Evolutionary conservation across 2,113 vertebrate genomes (phyloP).

Genomic region (Oreochromis aureus): DNA sequence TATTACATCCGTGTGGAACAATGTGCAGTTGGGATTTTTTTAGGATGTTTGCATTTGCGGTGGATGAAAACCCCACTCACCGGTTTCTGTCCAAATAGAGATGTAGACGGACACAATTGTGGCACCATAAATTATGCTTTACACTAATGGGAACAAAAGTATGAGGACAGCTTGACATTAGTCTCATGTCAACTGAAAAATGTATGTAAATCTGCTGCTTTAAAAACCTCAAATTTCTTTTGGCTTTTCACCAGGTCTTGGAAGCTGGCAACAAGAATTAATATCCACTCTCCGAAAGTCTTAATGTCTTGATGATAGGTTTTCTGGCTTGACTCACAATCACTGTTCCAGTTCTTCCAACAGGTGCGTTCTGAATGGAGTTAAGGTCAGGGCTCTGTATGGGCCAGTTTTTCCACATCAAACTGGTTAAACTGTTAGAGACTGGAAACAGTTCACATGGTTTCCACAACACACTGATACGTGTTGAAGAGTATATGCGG

Average conservation of each 20-base stretch:
- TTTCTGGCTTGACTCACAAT: background rate
- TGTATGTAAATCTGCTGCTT: background rate
- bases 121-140: background rate
- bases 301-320: background rate
- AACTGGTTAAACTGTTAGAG: background rate
- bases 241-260: background rate
- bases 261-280: background rate
- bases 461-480: background rate
- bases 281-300: background rate
- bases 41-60: background rate
- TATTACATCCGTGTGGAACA: fast-evolving
- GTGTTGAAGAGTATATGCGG: background rate
- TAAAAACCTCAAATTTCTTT: background rate
- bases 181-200: background rate
- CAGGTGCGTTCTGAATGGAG: background rate
- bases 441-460: background rate
- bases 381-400: background rate
- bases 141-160: background rate
- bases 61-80: background rate
- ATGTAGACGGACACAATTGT: background rate
- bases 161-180: background rate
- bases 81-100: background rate
- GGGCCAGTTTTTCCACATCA: background rate
- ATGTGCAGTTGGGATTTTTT: background rate
- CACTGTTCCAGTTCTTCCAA: background rate